Evolutionary conservation across 1,140 invertebrate species (phyloP).

Genomic region (Tribolium madens): DNA sequence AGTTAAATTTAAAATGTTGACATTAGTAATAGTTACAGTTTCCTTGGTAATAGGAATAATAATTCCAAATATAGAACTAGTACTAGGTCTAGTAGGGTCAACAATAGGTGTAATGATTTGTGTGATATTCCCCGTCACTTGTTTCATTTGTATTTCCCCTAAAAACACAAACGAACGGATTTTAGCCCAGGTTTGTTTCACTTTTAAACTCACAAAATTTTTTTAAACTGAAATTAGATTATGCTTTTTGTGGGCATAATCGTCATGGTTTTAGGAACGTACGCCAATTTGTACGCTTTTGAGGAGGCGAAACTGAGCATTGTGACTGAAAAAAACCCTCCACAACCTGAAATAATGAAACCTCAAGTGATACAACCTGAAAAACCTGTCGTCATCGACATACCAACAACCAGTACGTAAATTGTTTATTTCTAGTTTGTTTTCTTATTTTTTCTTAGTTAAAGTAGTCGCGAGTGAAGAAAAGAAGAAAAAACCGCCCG

Average conservation of each 20-base stretch:
- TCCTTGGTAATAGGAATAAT: slow-evolving; percentile 82
- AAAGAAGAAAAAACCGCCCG: background rate
- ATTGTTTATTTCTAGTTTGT: background rate
- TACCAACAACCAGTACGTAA: slow-evolving; percentile 16
- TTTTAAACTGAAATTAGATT: slow-evolving; percentile 68
- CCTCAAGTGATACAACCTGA: background rate
- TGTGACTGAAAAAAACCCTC: slow-evolving; percentile 49
- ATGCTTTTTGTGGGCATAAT: slow-evolving; percentile 81
- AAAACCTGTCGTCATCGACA: slow-evolving; percentile 4
- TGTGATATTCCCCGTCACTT: slow-evolving; percentile 88
- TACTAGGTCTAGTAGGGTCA: slow-evolving; percentile 91
- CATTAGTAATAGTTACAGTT: slow-evolving; percentile 79
- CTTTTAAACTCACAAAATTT: slow-evolving; percentile 36
- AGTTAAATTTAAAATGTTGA: slow-evolving; percentile 82
- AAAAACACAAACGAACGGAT: slow-evolving; percentile 81
- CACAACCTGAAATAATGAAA: background rate
- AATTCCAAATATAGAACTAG: slow-evolving; percentile 91
- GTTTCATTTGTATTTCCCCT: slow-evolving; percentile 78
- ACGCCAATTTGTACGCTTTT: slow-evolving; percentile 84
- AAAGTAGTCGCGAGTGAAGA: background rate
- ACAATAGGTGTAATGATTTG: slow-evolving; percentile 96
- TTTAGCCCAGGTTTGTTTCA: slow-evolving; percentile 73
- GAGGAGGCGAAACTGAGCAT: slow-evolving; percentile 64
- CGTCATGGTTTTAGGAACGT: slow-evolving; percentile 88
- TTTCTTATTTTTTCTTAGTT: slow-evolving; percentile 4